phyloP scores from a whole-genome alignment of 2,113 vertebrate species.

The Anarhynchus alexandrinus region DNA sequence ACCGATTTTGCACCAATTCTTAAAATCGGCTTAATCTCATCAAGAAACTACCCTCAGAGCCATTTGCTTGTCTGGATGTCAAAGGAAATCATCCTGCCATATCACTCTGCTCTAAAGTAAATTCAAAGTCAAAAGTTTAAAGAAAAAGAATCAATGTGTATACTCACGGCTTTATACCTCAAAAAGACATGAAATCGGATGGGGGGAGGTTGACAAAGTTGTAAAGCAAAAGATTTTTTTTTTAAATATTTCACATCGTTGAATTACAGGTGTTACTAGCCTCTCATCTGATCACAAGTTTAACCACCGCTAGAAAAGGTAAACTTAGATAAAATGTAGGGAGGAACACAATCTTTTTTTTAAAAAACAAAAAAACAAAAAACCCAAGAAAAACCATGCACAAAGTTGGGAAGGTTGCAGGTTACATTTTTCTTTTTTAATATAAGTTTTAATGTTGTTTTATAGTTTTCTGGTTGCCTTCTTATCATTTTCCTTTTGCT shows the following conservation, averaged over 20 bases:
- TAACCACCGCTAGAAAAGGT: neutral
- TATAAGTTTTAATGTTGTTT: neutral
- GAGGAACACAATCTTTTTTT: neutral
- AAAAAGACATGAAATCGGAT: neutral
- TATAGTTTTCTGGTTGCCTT: neutral
- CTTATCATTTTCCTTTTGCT: neutral
- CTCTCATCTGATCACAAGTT: neutral
- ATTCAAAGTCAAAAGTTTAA: neutral
- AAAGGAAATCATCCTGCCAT: neutral
- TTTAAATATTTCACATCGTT: neutral
- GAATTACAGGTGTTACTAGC: neutral
- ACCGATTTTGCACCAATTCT: neutral
- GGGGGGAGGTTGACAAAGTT: neutral
- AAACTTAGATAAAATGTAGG: neutral
- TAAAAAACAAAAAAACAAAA: too few species aligned
- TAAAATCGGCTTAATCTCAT: neutral
- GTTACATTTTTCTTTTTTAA: neutral
- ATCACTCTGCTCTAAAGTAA: neutral
- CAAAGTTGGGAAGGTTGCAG: neutral
- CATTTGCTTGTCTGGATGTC: neutral
- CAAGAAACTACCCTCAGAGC: neutral
- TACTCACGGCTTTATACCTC: neutral
- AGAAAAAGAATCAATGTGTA: neutral
- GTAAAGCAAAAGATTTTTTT: neutral
- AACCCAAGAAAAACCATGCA: neutral